Conservation (phyloP, 2,797 vertebrate species). For the Oryzias dopingdopingensis region DNA sequence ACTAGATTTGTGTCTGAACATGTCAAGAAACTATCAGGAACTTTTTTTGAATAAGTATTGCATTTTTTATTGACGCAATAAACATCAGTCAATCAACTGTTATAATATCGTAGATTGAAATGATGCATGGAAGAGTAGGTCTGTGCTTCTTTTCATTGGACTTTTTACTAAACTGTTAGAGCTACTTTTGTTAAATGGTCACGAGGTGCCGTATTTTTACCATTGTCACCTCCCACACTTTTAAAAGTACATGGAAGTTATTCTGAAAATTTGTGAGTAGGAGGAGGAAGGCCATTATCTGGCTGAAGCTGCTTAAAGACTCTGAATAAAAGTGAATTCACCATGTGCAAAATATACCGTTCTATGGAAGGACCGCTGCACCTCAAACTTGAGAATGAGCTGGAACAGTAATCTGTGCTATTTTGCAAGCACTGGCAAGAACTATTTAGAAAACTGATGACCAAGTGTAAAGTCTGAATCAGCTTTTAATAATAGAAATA, state of each 20-base stretch:
- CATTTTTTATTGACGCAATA: too few relatives aligned
- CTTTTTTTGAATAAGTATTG: too few relatives aligned
- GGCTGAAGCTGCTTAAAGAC: constrained; percentile 44
- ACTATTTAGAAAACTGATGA: constrained; percentile 1
- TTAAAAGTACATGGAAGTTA: constrained; percentile 41
- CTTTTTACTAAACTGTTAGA: constrained; percentile 12
- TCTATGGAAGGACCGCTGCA: constrained; percentile 8
- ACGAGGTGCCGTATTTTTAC: constrained; percentile 26
- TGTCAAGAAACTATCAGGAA: too few relatives aligned
- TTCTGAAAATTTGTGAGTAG: constrained; percentile 40
- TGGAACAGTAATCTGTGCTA: constrained; percentile 11
- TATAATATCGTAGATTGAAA: too few relatives aligned
- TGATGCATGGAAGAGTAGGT: too few relatives aligned
- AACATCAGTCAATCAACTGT: too few relatives aligned
- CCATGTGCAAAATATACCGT: constrained; percentile 34
- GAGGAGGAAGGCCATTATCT: constrained; percentile 49
- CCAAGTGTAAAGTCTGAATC: constrained; percentile 6
- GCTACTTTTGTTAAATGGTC: constrained; percentile 24
- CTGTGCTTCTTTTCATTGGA: too few relatives aligned
- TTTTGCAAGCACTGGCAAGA: constrained; percentile 1
- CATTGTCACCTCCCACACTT: constrained; percentile 61
- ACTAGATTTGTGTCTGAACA: too few relatives aligned
- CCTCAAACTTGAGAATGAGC: constrained; percentile 26
- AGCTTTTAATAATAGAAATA: constrained; percentile 7
- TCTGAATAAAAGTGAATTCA: constrained; percentile 45